These are phyloP conservation scores for Frankliniella fusca DNA, from an alignment of 2,888 invertebrate genomes.

Conservation along the genomic window DNA sequence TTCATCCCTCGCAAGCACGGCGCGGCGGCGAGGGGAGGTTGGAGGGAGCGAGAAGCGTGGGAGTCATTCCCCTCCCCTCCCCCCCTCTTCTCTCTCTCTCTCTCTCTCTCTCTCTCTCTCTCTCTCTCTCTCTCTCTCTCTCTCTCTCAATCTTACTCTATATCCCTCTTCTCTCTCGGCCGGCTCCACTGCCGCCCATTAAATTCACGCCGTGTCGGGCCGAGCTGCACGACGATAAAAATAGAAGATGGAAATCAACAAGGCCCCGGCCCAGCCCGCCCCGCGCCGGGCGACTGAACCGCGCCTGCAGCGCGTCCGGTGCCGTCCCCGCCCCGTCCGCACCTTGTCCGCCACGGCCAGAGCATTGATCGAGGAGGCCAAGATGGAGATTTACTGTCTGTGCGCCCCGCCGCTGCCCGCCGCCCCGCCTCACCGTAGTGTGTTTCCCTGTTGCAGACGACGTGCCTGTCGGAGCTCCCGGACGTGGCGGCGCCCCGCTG, in stretches of 20 bases:
- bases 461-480: constrained; percentile 51
- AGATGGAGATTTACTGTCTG: too few relatives aligned
- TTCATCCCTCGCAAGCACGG: constrained; percentile 16
- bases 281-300: too few relatives aligned
- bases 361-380: too few relatives aligned
- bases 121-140: constrained; percentile 29
- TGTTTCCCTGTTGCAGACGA: constrained; percentile 44
- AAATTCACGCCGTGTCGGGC: not conserved
- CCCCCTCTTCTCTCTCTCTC: constrained; percentile 32
- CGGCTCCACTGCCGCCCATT: not conserved
- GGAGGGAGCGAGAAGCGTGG: not conserved
- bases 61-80: constrained; percentile 33
- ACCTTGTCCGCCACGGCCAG: too few relatives aligned
- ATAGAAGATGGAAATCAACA: not conserved
- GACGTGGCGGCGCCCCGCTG: constrained; percentile 47
- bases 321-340: too few relatives aligned
- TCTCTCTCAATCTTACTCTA: not conserved
- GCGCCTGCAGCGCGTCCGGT: too few relatives aligned
- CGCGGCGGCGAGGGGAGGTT: not conserved
- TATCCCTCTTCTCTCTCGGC: not conserved
- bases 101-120: constrained; percentile 32
- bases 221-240: not conserved
- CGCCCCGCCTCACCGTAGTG: not conserved
- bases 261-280: too few relatives aligned
- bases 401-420: not conserved